A percentile compares a stretch with the other conserved stretches of the same genome.
Conservation (phyloP, 1,140 invertebrate species). For the Trichogramma pretiosum region DNA sequence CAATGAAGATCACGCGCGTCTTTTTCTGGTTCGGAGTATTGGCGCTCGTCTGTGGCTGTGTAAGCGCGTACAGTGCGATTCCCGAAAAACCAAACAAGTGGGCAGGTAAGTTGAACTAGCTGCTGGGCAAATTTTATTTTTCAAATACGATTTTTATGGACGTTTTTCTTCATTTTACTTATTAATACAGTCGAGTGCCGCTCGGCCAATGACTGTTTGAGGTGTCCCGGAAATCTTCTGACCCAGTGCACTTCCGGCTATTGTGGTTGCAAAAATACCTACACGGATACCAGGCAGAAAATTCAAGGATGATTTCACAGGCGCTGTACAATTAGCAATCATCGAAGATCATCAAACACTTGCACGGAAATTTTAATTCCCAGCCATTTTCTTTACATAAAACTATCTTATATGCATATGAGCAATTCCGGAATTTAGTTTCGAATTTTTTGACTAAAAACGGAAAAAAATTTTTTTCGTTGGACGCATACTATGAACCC, state of each 20-base stretch:
- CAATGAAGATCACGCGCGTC: no score
- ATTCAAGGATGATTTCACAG: no score
- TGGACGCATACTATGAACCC: no score
- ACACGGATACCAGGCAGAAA: background rate
- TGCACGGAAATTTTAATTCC: background rate
- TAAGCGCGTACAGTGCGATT: no score
- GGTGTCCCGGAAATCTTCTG: background rate
- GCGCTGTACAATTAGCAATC: background rate
- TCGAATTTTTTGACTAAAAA: background rate
- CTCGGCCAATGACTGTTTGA: background rate
- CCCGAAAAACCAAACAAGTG: background rate
- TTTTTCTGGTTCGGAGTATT: no score
- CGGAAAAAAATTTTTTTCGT: background rate
- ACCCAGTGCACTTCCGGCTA: background rate
- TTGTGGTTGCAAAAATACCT: slow-evolving; percentile 2
- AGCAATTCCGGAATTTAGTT: background rate
- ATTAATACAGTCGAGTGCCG: slow-evolving; percentile 1
- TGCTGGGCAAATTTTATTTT: background rate
- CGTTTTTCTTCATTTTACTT: background rate
- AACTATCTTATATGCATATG: background rate
- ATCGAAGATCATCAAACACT: background rate
- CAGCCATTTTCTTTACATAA: no score
- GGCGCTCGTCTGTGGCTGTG: no score
- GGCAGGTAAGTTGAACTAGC: background rate
- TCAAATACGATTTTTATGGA: no score